Percentiles rank a stretch among this genome's conserved stretches.
phyloP scores from a whole-genome alignment of 2,113 vertebrate genomes.

The Brachyhypopomus gauderio region DNA sequence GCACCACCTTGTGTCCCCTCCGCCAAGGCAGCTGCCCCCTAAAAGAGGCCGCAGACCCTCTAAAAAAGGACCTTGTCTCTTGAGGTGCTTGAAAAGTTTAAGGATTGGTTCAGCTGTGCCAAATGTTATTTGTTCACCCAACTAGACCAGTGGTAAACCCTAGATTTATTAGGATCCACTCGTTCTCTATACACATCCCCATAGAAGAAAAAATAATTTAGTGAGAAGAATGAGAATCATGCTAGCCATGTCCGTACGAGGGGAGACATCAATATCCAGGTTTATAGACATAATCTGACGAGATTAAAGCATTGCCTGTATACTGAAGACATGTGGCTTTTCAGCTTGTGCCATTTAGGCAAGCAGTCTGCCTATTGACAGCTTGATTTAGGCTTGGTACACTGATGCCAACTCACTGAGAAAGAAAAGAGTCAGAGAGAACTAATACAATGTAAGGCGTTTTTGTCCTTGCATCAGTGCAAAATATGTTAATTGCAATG shows the following conservation, averaged over 20 bases:
- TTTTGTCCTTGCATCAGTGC: conserved; percentile 55
- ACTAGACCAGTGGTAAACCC: conserved; percentile 57
- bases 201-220: background rate
- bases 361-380: conserved; percentile 71
- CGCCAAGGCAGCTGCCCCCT: background rate
- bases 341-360: conserved; percentile 68
- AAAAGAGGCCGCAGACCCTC: background rate
- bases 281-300: conserved; percentile 65
- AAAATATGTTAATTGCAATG: conserved; percentile 59
- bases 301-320: conserved; percentile 65
- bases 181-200: background rate
- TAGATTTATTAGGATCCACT: conserved; percentile 21
- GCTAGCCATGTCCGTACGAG: conserved; percentile 33
- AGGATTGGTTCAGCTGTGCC: conserved; percentile 64
- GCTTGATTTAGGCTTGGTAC: conserved; percentile 68
- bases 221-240: background rate
- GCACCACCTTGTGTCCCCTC: background rate
- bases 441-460: conserved; percentile 18
- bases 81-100: conserved; percentile 61
- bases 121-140: conserved; percentile 58
- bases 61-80: conserved; percentile 58
- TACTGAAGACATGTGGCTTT: conserved; percentile 69
- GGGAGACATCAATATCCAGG: conserved; percentile 48
- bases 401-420: conserved; percentile 61
- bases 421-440: conserved; percentile 12